Evolutionary conservation across 2,113 vertebrate species (phyloP).

Genomic region (Hyla sarda): DNA sequence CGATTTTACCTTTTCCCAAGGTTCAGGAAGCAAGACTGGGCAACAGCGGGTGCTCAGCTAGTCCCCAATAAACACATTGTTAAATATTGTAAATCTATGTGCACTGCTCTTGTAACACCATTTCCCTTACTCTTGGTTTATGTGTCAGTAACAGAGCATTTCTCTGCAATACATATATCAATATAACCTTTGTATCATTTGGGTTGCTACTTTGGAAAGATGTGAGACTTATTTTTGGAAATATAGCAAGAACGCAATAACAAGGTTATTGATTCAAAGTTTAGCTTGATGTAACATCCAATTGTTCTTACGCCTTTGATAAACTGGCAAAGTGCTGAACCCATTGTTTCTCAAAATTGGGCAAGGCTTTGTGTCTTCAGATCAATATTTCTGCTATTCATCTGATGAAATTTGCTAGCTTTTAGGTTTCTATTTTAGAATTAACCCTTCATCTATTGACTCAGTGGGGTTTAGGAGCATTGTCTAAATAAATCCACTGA

Average conservation of each 20-base stretch:
- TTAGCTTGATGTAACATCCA: constrained; percentile 42
- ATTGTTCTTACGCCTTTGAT: constrained; percentile 35
- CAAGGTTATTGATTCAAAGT: constrained; percentile 58
- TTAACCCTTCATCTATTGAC: not conserved
- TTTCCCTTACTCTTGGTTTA: not conserved
- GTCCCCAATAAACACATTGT: not conserved
- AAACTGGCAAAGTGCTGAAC: constrained; percentile 1
- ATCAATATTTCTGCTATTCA: constrained; percentile 51
- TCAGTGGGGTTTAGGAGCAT: not conserved
- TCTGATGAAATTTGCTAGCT: not conserved
- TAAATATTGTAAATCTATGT: not conserved
- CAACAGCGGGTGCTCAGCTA: too few species aligned
- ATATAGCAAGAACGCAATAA: constrained; percentile 42
- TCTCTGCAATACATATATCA: constrained; percentile 8
- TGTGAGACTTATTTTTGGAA: constrained; percentile 34
- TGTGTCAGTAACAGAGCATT: not conserved
- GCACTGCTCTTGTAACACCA: not conserved
- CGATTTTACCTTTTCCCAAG: too few species aligned
- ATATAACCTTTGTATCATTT: constrained; percentile 23
- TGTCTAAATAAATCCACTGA: not conserved
- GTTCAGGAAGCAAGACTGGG: too few species aligned
- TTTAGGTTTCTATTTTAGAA: not conserved
- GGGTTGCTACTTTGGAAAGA: not conserved
- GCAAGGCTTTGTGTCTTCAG: constrained; percentile 23
- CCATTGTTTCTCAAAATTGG: constrained; percentile 40